Evolutionary conservation across 2,888 invertebrate genomes (phyloP).

Genomic region (Diogma glabrata): DNA sequence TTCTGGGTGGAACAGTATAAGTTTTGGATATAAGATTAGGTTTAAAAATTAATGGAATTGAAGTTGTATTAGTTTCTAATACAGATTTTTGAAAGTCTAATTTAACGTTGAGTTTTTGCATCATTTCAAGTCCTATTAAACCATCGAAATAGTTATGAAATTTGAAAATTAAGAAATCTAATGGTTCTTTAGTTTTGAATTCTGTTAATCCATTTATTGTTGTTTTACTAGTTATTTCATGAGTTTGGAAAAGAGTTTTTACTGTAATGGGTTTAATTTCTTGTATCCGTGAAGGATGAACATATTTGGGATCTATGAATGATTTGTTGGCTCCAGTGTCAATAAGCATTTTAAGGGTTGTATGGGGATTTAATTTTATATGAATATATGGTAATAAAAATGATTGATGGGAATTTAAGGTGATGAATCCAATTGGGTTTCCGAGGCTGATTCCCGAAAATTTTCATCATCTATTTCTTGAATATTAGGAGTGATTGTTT

Average conservation of each 20-base stretch:
- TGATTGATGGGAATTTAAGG: background rate
- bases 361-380: background rate
- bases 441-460: too few relatives aligned
- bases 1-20: constrained; percentile 12
- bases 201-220: background rate
- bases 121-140: background rate
- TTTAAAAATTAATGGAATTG: constrained; percentile 11
- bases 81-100: constrained; percentile 16
- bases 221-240: background rate
- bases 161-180: background rate
- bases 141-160: background rate
- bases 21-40: constrained; percentile 15
- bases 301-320: background rate
- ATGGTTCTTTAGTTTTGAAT: background rate
- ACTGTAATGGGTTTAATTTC: background rate
- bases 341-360: background rate
- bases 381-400: background rate
- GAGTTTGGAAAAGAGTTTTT: background rate
- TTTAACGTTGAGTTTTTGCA: constrained; percentile 1
- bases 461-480: too few relatives aligned
- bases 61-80: constrained; percentile 10
- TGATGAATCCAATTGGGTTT: too few relatives aligned
- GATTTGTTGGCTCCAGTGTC: background rate
- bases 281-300: background rate
- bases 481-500: too few relatives aligned